Conservation (phyloP, 2,797 vertebrate species). For the Hippoglossus hippoglossus region DNA sequence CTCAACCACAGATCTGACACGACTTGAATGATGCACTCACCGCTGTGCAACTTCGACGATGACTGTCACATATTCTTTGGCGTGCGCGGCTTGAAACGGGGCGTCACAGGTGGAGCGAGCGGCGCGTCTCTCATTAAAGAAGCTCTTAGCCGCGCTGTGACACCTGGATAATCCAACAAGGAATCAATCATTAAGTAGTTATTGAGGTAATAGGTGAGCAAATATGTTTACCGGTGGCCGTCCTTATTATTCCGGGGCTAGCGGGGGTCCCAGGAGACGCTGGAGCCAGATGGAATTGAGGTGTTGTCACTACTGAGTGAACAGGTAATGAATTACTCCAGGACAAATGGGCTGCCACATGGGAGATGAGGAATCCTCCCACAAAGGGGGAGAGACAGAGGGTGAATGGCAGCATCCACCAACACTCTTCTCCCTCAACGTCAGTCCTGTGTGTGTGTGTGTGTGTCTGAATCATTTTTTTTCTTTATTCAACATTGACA, state of each 20-base stretch:
- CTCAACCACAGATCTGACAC: constrained; percentile 48
- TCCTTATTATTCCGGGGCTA: constrained; percentile 75
- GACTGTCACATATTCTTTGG: constrained; percentile 48
- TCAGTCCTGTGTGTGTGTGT: constrained; percentile 3
- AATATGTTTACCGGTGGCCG: constrained; percentile 79
- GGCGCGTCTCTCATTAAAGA: constrained; percentile 65
- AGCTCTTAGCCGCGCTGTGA: constrained; percentile 70
- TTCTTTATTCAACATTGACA: neutral
- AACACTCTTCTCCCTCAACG: constrained; percentile 16
- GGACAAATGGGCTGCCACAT: constrained; percentile 80
- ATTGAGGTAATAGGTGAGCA: constrained; percentile 80
- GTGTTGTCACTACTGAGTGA: constrained; percentile 82
- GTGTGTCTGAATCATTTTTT: too few relatives aligned
- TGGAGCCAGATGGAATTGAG: constrained; percentile 83
- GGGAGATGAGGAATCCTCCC: constrained; percentile 71
- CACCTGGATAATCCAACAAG: constrained; percentile 78
- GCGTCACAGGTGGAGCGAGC: constrained; percentile 65
- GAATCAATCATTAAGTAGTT: constrained; percentile 83
- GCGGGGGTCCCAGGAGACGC: constrained; percentile 65
- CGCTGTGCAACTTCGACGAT: constrained; percentile 9
- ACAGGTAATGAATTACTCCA: constrained; percentile 85
- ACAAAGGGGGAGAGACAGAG: constrained; percentile 45
- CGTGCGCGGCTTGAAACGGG: constrained; percentile 48
- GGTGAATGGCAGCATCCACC: constrained; percentile 54
- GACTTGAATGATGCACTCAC: constrained; percentile 52